These are phyloP conservation scores for Chaitophorus viminalis DNA, from an alignment of 2,888 invertebrate species.

Conservation along the genomic window DNA sequence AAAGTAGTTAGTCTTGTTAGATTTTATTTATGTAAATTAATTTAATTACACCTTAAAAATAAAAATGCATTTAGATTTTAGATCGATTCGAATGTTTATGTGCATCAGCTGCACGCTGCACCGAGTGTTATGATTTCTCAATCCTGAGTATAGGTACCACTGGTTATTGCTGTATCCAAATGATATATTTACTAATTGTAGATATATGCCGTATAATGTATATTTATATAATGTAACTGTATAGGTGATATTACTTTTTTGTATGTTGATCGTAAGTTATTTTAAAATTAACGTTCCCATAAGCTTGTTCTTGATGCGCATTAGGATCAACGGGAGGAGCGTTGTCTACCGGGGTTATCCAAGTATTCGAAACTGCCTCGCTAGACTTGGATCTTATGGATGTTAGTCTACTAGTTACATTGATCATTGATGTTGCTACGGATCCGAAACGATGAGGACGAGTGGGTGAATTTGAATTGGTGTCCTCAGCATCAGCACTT, in stretches of 20 bases:
- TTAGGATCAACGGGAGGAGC: slow-evolving; percentile 53
- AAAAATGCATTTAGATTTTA: too few species aligned
- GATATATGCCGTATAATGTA: too few species aligned
- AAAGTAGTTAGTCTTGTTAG: too few species aligned
- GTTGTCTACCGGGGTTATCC: slow-evolving; percentile 63
- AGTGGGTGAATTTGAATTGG: not conserved
- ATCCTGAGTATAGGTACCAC: too few species aligned
- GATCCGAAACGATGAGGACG: slow-evolving; percentile 56
- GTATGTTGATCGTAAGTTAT: slow-evolving; percentile 61
- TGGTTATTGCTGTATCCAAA: too few species aligned
- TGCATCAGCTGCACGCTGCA: too few species aligned
- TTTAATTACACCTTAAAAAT: too few species aligned
- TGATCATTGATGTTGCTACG: slow-evolving; percentile 54
- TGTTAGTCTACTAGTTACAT: slow-evolving; percentile 50
- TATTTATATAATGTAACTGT: too few species aligned
- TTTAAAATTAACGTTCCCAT: slow-evolving; percentile 63
- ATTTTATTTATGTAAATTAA: too few species aligned
- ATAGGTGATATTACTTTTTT: slow-evolving; percentile 61
- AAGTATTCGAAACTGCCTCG: slow-evolving; percentile 63
- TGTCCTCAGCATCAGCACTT: slow-evolving; percentile 23
- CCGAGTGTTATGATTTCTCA: too few species aligned
- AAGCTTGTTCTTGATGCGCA: slow-evolving; percentile 63
- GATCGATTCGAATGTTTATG: too few species aligned
- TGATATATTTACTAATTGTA: too few species aligned
- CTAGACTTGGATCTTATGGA: slow-evolving; percentile 62